Evolutionary conservation across 1,140 invertebrate species (phyloP).

Genomic region (Diorhabda carinulata): DNA sequence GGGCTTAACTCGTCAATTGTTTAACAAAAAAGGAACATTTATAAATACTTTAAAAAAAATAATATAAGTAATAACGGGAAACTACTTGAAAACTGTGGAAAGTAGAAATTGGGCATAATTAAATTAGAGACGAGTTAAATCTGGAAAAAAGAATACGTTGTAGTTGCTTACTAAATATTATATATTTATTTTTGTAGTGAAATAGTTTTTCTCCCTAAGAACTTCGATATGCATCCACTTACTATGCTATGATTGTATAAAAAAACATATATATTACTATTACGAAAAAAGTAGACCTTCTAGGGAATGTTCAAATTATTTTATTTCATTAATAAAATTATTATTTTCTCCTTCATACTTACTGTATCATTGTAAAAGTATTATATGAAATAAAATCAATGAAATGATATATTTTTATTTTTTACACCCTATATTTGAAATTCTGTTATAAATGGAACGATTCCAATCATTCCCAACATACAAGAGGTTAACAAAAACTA

Average conservation of each 20-base stretch:
- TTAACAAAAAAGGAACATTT: not conserved
- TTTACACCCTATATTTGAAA: too few species aligned
- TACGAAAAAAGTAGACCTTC: slow-evolving; percentile 33
- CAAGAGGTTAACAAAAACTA: too few species aligned
- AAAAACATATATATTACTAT: slow-evolving; percentile 31
- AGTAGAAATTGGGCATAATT: too few species aligned
- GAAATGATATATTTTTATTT: not conserved
- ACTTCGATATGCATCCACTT: slow-evolving; percentile 27
- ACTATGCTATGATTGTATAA: slow-evolving; percentile 40
- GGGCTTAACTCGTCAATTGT: too few species aligned
- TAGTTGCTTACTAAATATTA: slow-evolving; percentile 32
- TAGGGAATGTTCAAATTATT: slow-evolving; percentile 33
- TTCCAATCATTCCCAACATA: too few species aligned
- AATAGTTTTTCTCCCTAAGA: slow-evolving; percentile 24
- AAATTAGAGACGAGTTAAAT: not conserved
- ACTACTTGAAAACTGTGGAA: too few species aligned
- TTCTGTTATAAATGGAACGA: too few species aligned
- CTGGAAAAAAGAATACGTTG: slow-evolving; percentile 16
- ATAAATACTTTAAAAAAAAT: not conserved
- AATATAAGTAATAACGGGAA: not conserved
- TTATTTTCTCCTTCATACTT: slow-evolving; percentile 21
- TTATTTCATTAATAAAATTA: slow-evolving; percentile 25
- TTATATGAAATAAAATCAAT: slow-evolving; percentile 33
- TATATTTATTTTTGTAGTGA: slow-evolving; percentile 30
- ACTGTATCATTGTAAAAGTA: slow-evolving; percentile 40